Evolutionary conservation across 1,140 invertebrate genomes (phyloP).

Genomic region (Drosophila sucinea): DNA sequence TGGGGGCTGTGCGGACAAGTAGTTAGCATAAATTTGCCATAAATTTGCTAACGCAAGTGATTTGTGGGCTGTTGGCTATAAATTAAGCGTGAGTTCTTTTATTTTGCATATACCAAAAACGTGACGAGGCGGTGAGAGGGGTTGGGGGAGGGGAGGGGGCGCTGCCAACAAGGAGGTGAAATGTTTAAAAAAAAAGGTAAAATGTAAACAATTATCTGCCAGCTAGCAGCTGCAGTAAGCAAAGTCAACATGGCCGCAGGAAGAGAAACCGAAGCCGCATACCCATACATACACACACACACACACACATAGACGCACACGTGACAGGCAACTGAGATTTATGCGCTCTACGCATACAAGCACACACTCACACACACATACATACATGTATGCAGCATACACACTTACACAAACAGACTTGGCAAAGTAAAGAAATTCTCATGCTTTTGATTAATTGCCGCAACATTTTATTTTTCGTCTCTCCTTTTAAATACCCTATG

Average conservation of each 20-base stretch:
- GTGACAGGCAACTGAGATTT: slow-evolving; percentile 72
- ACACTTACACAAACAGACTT: slow-evolving; percentile 48
- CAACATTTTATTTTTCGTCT: slow-evolving; percentile 68
- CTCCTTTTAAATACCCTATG: not conserved
- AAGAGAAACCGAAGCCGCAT: slow-evolving; percentile 49
- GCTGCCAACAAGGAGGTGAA: not conserved
- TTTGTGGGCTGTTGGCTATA: slow-evolving; percentile 73
- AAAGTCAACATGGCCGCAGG: slow-evolving; percentile 45
- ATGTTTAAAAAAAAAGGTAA: slow-evolving; percentile 58
- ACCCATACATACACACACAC: slow-evolving; percentile 39
- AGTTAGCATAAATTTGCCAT: slow-evolving; percentile 82
- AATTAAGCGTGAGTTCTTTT: slow-evolving; percentile 71
- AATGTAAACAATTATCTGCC: slow-evolving; percentile 81
- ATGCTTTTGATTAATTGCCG: slow-evolving; percentile 80
- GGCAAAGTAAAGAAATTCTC: slow-evolving; percentile 68
- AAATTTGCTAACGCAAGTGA: slow-evolving; percentile 79
- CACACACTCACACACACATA: slow-evolving; percentile 25
- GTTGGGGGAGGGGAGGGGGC: not conserved
- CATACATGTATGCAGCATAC: slow-evolving; percentile 14
- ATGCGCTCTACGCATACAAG: slow-evolving; percentile 55
- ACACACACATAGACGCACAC: slow-evolving; percentile 24
- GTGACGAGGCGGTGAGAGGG: not conserved
- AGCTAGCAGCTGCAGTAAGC: slow-evolving; percentile 53
- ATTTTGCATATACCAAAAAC: slow-evolving; percentile 53
- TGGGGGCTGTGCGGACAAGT: slow-evolving; percentile 52